phyloP scores from a whole-genome alignment of 2,888 invertebrate genomes.

The Drosophila yooni region DNA sequence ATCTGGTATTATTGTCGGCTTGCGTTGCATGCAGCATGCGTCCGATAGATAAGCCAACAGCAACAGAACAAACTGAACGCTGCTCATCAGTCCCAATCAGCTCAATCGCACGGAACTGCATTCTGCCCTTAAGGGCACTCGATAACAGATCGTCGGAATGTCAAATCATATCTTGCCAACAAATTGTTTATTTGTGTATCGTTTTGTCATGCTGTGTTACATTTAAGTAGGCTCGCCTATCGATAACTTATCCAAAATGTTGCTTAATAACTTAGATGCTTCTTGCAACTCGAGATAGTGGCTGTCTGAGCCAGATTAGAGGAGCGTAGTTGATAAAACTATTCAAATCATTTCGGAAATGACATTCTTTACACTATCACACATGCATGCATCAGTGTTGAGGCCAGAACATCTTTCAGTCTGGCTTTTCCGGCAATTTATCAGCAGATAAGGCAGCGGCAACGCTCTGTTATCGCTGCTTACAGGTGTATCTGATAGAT shows the following conservation, averaged over 20 bases:
- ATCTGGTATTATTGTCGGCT: constrained; percentile 29
- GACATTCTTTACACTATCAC: constrained; percentile 21
- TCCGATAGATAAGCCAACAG: not conserved
- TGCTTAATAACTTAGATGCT: not conserved
- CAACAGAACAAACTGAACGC: not conserved
- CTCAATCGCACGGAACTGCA: not conserved
- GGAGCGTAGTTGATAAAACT: not conserved
- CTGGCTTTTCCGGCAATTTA: constrained; percentile 28
- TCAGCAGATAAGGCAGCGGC: not conserved
- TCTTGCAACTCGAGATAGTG: not conserved
- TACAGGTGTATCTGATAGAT: not conserved
- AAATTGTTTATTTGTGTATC: not conserved
- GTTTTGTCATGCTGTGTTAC: not conserved
- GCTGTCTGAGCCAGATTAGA: not conserved
- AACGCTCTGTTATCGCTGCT: constrained; percentile 12
- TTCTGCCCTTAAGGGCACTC: not conserved
- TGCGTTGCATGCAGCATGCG: constrained; percentile 1
- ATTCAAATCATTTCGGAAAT: constrained; percentile 14
- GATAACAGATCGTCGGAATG: not conserved
- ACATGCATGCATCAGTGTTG: not conserved
- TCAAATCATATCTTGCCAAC: not conserved
- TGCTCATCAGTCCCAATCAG: not conserved
- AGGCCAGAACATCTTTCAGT: constrained; percentile 3
- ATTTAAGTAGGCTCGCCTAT: not conserved
- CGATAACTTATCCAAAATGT: not conserved